phyloP scores from a whole-genome alignment of 1,140 invertebrate species.

The Vanessa tameamea region DNA sequence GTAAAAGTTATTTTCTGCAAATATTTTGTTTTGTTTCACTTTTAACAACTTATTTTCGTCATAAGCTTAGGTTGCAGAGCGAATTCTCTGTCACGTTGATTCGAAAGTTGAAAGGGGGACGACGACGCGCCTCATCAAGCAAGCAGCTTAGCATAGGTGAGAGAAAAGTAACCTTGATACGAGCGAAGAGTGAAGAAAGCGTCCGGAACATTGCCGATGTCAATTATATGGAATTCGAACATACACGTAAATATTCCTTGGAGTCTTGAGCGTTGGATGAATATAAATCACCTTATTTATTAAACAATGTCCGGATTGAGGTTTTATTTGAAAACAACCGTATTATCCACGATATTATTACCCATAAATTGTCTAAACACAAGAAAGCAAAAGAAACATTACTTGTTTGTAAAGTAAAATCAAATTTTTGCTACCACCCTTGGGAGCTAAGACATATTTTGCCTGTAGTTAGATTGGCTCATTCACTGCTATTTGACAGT shows the following conservation, averaged over 20 bases:
- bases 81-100: slow-evolving; percentile 32
- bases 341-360: not conserved
- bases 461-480: too few species aligned
- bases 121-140: slow-evolving; percentile 48
- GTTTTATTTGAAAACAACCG: not conserved
- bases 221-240: slow-evolving; percentile 52
- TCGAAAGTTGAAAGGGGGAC: slow-evolving; percentile 62
- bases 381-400: too few species aligned
- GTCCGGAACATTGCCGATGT: slow-evolving; percentile 55
- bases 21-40: slow-evolving; percentile 26
- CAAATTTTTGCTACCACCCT: too few species aligned
- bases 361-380: not conserved
- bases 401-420: too few species aligned
- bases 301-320: not conserved
- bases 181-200: slow-evolving; percentile 55
- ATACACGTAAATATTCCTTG: slow-evolving; percentile 30
- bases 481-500: too few species aligned
- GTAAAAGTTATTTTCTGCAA: slow-evolving; percentile 12
- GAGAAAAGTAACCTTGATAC: slow-evolving; percentile 62
- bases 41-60: slow-evolving; percentile 23
- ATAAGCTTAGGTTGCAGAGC: slow-evolving; percentile 19
- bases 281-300: slow-evolving; percentile 27
- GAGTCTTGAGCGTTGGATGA: slow-evolving; percentile 15
- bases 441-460: too few species aligned
- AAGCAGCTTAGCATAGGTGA: slow-evolving; percentile 50